These are phyloP conservation scores for Oryzias celebensis DNA, from an alignment of 2,113 vertebrate genomes.

Conservation along the genomic window DNA sequence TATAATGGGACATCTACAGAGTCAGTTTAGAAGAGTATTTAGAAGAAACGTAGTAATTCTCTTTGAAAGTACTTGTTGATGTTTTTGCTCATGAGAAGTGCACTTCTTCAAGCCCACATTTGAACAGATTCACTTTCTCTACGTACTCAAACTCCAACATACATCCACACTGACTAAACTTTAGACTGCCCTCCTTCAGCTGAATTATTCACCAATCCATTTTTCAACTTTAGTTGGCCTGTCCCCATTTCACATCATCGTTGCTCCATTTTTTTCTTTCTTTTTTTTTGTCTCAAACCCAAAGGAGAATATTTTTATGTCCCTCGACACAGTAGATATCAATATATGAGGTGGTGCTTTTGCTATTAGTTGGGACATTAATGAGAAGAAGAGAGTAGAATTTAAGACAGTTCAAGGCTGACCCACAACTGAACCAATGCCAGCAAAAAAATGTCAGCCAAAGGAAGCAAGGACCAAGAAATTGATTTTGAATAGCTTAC, in stretches of 20 bases:
- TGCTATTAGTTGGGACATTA: constrained; percentile 46
- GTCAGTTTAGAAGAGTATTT: too few relatives aligned
- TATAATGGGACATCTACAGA: too few relatives aligned
- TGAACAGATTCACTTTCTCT: not conserved
- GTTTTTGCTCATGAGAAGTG: not conserved
- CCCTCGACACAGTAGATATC: constrained; percentile 49
- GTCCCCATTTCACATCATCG: constrained; percentile 14
- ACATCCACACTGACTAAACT: constrained; percentile 3
- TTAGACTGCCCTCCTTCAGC: constrained; percentile 33
- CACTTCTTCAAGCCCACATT: not conserved
- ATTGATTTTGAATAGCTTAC: constrained; percentile 21
- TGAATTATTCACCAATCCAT: constrained; percentile 69
- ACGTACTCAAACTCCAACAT: not conserved
- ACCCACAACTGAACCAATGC: constrained; percentile 37
- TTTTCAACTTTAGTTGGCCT: constrained; percentile 44
- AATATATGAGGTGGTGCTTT: constrained; percentile 55
- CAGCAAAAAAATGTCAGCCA: constrained; percentile 13
- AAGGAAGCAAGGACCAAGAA: constrained; percentile 23
- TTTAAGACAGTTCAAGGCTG: constrained; percentile 44
- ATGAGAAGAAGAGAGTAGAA: constrained; percentile 40
- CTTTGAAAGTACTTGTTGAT: too few relatives aligned
- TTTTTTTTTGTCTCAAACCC: constrained; percentile 21
- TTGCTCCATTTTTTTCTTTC: not conserved
- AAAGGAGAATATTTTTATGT: constrained; percentile 52
- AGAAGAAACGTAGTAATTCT: too few relatives aligned